Base-by-base conservation (phyloP, 2,797 vertebrate species). In the Myiotriccus ornatus region DNA sequence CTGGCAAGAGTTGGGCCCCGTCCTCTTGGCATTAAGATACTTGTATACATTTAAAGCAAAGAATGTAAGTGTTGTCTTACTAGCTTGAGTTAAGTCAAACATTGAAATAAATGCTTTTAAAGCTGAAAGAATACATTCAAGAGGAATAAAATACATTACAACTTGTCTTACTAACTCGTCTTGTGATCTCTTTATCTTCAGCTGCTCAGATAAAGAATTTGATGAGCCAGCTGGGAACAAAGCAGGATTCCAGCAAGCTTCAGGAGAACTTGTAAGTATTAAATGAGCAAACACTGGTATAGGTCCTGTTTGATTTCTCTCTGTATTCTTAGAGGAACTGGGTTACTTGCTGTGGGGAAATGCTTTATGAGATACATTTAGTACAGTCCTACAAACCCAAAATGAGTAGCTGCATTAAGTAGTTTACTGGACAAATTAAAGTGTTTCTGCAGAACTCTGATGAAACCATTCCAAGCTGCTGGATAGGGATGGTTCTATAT, bases 191-290 rank as follows among this genome's bases (percentile, higher is more conserved):
- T 96, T 88, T 90, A 68, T 56, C 62, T 93, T 47, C 97, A 99
- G 99, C 99, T 97, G 98, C 98, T 92, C 99, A 99, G 89, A 99
- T 99, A 95, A 99, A 98, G 98, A 99, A 97, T 96, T 98, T 99
- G 98, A 99, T 99, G 97, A 99, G 97, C 97, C 99, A 99, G 91
- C 96, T 99, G 93, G 99, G 99, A 97, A 99, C 99, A 77, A 98
- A 98, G 90, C 98, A 99, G 94, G 99, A 99, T 94, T 99, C 98
- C 91, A 98, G 98, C 95, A 98, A 99, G 46, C 98, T 99, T 65
- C 99, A 99, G 96, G 99, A 99, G 90, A 98, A 98, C 92, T 96
- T 99, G 99, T 99, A 98, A 97, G 99, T 98, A 92, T 90, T 39
- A 59, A 59, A 62, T 46, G n/a, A 79, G 35, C 16, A 52, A 56